phyloP scores from a whole-genome alignment of 2,797 vertebrate species.

The Danio aesculapii region DNA sequence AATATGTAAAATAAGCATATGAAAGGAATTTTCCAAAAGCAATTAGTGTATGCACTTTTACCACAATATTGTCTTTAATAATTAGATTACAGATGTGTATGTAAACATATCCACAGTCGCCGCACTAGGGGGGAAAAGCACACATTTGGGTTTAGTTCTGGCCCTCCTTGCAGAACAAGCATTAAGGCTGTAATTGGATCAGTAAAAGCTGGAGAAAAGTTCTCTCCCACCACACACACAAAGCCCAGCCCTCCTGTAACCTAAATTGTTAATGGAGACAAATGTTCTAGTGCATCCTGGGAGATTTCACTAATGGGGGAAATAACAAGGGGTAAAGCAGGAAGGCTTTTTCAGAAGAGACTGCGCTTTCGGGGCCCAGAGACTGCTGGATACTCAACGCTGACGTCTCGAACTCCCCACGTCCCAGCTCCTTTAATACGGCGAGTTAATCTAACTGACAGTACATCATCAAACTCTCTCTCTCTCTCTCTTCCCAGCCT shows the following conservation, averaged over 20 bases:
- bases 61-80: too few relatives aligned
- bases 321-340: constrained; percentile 64
- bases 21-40: too few relatives aligned
- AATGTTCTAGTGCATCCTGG: constrained; percentile 78
- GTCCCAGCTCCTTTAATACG: constrained; percentile 48
- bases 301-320: constrained; percentile 77
- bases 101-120: neutral
- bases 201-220: constrained; percentile 69
- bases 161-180: constrained; percentile 39
- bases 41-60: too few relatives aligned
- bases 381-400: constrained; percentile 46
- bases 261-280: constrained; percentile 83
- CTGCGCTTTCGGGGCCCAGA: constrained; percentile 34
- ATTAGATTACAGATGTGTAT: too few relatives aligned
- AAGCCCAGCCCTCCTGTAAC: constrained; percentile 71
- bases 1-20: too few relatives aligned
- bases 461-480: constrained; percentile 50
- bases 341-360: constrained; percentile 43
- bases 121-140: neutral
- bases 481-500: constrained; percentile 8
- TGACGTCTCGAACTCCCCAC: constrained; percentile 41
- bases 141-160: constrained; percentile 12
- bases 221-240: constrained; percentile 66
- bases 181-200: constrained; percentile 74
- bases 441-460: constrained; percentile 53